A percentile compares a stretch with the other conserved stretches of the same genome.
Evolutionary conservation across 2,888 invertebrate genomes (phyloP).

Genomic region (Xanthia togata): DNA sequence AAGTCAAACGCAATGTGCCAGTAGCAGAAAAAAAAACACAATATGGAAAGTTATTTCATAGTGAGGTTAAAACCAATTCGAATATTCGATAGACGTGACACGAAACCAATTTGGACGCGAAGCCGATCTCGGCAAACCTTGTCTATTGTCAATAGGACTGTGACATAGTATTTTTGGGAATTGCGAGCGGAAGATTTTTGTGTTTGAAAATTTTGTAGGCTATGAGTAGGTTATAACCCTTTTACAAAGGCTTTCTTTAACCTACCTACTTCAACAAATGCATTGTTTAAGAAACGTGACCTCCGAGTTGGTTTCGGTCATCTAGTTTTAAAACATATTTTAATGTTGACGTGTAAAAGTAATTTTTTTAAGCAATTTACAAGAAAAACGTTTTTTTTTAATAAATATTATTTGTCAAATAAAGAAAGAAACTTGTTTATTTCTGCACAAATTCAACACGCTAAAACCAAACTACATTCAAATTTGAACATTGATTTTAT

Average conservation of each 20-base stretch:
- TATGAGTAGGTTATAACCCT: not conserved
- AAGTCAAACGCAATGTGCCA: conserved; percentile 65
- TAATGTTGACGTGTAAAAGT: too few species aligned
- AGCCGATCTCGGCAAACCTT: conserved; percentile 72
- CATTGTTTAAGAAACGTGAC: too few species aligned
- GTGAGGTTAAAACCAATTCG: conserved; percentile 87
- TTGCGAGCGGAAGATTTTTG: conserved; percentile 5
- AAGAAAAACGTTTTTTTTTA: too few species aligned
- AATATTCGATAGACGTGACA: conserved; percentile 83
- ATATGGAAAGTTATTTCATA: conserved; percentile 76
- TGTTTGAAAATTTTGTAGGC: not conserved
- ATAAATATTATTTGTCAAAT: too few species aligned
- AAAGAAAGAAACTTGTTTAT: not conserved
- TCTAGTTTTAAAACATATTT: too few species aligned
- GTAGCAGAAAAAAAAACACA: conserved; percentile 72
- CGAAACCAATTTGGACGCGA: conserved; percentile 80
- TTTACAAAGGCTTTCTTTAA: not conserved
- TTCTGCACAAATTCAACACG: not conserved
- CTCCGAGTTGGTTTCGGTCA: too few species aligned
- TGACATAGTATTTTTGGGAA: conserved; percentile 27
- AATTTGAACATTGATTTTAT: too few species aligned
- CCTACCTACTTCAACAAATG: not conserved
- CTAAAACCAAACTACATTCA: too few species aligned
- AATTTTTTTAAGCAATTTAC: too few species aligned
- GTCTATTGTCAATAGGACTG: conserved; percentile 66